Percentiles rank a stretch among this genome's conserved stretches.
These are phyloP conservation scores for Thaumetopoea pityocampa DNA, from an alignment of 1,140 invertebrate genomes.

Conservation along the genomic window DNA sequence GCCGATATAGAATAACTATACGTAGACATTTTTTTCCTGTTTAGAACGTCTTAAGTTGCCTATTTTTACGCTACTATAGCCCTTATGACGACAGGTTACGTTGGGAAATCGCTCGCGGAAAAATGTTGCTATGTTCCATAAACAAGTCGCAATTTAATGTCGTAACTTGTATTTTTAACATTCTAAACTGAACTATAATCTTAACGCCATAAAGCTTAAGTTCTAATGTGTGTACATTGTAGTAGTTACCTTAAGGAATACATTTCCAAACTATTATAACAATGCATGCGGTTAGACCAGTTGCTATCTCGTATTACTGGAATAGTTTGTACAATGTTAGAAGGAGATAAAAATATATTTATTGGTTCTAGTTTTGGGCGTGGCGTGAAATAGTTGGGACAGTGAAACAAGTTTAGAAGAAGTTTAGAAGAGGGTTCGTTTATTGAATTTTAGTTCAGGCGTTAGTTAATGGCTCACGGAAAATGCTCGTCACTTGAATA, in stretches of 20 bases:
- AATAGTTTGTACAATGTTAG: constrained; percentile 15
- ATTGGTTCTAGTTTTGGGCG: constrained; percentile 34
- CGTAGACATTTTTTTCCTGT: constrained; percentile 59
- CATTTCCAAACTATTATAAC: constrained; percentile 62
- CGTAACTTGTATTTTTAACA: background rate
- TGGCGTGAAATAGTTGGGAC: constrained; percentile 56
- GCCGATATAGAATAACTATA: constrained; percentile 66
- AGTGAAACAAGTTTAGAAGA: constrained; percentile 65
- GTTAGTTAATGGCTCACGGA: constrained; percentile 29
- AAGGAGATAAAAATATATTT: constrained; percentile 38
- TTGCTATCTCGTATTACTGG: constrained; percentile 39
- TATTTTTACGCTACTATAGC: constrained; percentile 71
- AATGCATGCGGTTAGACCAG: constrained; percentile 46
- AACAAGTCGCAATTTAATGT: constrained; percentile 5
- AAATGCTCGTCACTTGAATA: constrained; percentile 22
- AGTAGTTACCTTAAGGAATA: constrained; percentile 26
- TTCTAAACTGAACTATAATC: constrained; percentile 10
- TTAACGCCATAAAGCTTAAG: constrained; percentile 6
- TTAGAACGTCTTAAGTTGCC: constrained; percentile 70
- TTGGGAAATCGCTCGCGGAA: constrained; percentile 69
- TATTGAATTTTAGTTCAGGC: constrained; percentile 58
- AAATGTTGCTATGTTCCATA: constrained; percentile 58
- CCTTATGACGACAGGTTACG: constrained; percentile 62
- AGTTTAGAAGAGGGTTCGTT: constrained; percentile 63
- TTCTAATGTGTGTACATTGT: background rate